Conservation (phyloP, 35 echinoderm and acorn worm genomes). For the Heliocidaris tuberculata region DNA sequence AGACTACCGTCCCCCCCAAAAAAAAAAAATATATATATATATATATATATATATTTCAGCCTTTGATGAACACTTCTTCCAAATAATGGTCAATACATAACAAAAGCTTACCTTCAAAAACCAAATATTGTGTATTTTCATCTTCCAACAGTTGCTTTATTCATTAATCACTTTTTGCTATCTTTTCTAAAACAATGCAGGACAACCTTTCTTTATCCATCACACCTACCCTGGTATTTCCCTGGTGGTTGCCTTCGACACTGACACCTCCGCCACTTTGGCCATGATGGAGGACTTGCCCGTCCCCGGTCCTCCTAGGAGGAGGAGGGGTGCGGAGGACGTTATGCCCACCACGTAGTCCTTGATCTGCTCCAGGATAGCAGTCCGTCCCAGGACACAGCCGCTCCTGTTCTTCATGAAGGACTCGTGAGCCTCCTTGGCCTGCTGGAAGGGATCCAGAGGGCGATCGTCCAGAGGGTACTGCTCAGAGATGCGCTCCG, state of each 20-base stretch:
- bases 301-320: slow-evolving; percentile 72
- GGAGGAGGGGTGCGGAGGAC: slow-evolving; percentile 43
- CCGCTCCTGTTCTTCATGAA: slow-evolving; percentile 95
- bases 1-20: too few species aligned
- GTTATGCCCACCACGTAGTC: slow-evolving; percentile 61
- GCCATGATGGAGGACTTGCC: slow-evolving; percentile 93
- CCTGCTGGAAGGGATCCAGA: slow-evolving; percentile 79
- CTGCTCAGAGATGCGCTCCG: slow-evolving; percentile 78
- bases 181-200: too few species aligned
- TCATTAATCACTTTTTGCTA: too few species aligned
- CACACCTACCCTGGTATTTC: slow-evolving; percentile 78
- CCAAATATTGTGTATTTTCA: too few species aligned
- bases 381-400: slow-evolving; percentile 78
- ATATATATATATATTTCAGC: too few species aligned
- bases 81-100: too few species aligned
- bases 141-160: too few species aligned
- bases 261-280: slow-evolving; percentile 66
- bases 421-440: slow-evolving; percentile 88
- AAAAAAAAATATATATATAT: too few species aligned
- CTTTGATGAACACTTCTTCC: too few species aligned
- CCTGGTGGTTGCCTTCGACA: slow-evolving; percentile 49
- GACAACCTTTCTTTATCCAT: not conserved
- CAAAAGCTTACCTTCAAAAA: too few species aligned
- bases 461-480: slow-evolving; percentile 72
- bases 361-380: slow-evolving; percentile 80